Base-by-base conservation (phyloP, 2,113 vertebrate genomes). In the Myxocyprinus asiaticus region DNA sequence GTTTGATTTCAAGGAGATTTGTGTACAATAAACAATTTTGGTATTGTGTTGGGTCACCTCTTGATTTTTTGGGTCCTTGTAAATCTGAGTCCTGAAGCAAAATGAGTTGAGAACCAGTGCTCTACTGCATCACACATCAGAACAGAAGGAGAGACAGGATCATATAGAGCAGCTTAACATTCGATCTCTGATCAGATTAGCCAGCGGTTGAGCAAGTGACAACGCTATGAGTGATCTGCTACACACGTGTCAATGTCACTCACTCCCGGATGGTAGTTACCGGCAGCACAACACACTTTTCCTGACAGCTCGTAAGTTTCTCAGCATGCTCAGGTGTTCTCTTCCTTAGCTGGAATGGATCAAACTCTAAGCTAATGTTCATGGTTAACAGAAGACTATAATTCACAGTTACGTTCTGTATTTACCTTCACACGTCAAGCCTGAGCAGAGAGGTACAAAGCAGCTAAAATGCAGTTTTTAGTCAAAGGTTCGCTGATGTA, bases 241-340 rank as follows among this genome's bases (percentile, higher is more conserved):
- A 80, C 3, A 42, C 81, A 83, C 85, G 83, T 86, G 88, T 91
- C 88, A 88, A 85, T 91, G 90, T 92, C 91, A 91, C 83, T 92
- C 90, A 91, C 88, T 85, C 80, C 14, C 69, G 42, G 81, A 75
- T 85, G 85, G 89, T 88, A 86, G 87, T 89, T 91, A 91, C 88
- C 86, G 73, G 91, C 88, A 91, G 88, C 82, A 85, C 88, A 86
- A 81, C 85, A 85, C 89, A 90, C 42, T 90, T 33, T 33, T 33
- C 22, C 22, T 33, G 89, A 91, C 92, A 92, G 90, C 86, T 87
- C 90, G 91, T 92, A 90, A 88, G 88, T 91, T 88, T 82, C 87
- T 75, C 72, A 50, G 81, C 87, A 86, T 80, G 84, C 88, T 89
- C 85, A 86, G 85, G 78, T 78, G 84, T 83, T 83, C 81, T 59